phyloP scores from a whole-genome alignment of 2,888 invertebrate species.

The Campoplex capitator region DNA sequence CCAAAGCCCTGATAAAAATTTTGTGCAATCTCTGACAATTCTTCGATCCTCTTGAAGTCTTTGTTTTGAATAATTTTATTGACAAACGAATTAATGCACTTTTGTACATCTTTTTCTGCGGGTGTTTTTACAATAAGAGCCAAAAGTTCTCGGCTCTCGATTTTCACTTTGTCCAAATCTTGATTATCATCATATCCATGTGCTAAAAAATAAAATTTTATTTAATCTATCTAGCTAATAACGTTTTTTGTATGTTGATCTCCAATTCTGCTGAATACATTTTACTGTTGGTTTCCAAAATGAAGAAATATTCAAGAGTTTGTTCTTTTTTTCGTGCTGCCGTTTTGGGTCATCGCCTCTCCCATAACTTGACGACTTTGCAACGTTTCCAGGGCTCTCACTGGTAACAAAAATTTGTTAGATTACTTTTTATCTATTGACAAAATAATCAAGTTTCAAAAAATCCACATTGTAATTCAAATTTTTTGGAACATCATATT shows the following conservation, averaged over 20 bases:
- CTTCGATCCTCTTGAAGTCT: constrained; percentile 90
- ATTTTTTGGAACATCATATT: too few relatives aligned
- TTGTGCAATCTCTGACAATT: constrained; percentile 95
- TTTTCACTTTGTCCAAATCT: constrained; percentile 85
- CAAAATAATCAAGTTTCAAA: background rate
- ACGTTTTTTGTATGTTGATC: background rate
- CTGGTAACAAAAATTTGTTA: constrained; percentile 30
- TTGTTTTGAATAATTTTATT: constrained; percentile 88
- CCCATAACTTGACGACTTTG: constrained; percentile 87
- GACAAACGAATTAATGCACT: constrained; percentile 89
- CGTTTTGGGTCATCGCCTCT: constrained; percentile 95
- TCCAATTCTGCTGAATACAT: constrained; percentile 81
- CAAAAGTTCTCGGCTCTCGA: constrained; percentile 82
- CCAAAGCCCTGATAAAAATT: constrained; percentile 94
- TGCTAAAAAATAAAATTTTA: constrained; percentile 77
- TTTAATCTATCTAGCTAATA: background rate
- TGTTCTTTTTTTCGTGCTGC: constrained; percentile 91
- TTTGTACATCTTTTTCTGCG: constrained; percentile 88
- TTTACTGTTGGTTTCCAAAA: constrained; percentile 90
- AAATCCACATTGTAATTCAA: background rate
- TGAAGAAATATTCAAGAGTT: constrained; percentile 90
- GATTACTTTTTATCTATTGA: constrained; percentile 31
- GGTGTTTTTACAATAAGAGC: constrained; percentile 77
- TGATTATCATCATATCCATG: constrained; percentile 84
- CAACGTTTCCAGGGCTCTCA: constrained; percentile 57